A percentile compares a stretch with the other conserved stretches of the same genome.
phyloP scores from a whole-genome alignment of 2,797 vertebrate genomes.

The Siniperca scherzeri region DNA sequence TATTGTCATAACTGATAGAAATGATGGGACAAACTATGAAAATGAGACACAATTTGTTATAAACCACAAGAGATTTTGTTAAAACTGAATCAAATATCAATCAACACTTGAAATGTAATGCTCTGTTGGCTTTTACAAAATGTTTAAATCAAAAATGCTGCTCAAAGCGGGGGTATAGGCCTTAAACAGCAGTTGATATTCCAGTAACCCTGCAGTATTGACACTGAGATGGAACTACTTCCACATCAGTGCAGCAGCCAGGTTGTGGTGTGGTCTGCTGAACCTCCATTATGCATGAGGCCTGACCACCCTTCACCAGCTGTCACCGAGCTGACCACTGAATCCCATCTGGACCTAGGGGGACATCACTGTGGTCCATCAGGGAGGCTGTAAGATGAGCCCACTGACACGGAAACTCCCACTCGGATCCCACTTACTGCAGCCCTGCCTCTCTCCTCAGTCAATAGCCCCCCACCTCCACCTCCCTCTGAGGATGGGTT shows the following conservation, averaged over 20 bases:
- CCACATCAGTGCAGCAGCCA: constrained; percentile 75
- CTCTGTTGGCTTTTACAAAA: not conserved
- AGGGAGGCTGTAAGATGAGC: constrained; percentile 83
- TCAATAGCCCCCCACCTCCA: constrained; percentile 40
- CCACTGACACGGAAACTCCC: constrained; percentile 83
- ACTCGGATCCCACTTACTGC: constrained; percentile 72
- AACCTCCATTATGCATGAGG: constrained; percentile 84
- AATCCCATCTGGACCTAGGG: constrained; percentile 82
- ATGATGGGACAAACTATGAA: not conserved
- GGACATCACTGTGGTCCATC: constrained; percentile 77
- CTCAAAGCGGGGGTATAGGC: not conserved
- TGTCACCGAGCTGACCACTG: constrained; percentile 86
- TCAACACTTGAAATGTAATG: not conserved
- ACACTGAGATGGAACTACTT: constrained; percentile 73
- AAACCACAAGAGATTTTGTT: constrained; percentile 4
- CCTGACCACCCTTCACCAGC: constrained; percentile 85
- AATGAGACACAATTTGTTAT: not conserved
- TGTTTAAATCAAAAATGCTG: constrained; percentile 9
- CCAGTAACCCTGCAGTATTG: constrained; percentile 60
- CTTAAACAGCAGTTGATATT: constrained; percentile 65
- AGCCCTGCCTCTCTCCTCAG: constrained; percentile 50
- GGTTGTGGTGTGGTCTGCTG: constrained; percentile 70
- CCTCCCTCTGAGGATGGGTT: constrained; percentile 47
- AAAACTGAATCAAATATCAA: not conserved
- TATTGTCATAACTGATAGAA: not conserved